Evolutionary conservation across 2,888 invertebrate genomes (phyloP), one percentile per base, ranked within the genome.

Genomic region (Leptarthrus brevirostris): DNA sequence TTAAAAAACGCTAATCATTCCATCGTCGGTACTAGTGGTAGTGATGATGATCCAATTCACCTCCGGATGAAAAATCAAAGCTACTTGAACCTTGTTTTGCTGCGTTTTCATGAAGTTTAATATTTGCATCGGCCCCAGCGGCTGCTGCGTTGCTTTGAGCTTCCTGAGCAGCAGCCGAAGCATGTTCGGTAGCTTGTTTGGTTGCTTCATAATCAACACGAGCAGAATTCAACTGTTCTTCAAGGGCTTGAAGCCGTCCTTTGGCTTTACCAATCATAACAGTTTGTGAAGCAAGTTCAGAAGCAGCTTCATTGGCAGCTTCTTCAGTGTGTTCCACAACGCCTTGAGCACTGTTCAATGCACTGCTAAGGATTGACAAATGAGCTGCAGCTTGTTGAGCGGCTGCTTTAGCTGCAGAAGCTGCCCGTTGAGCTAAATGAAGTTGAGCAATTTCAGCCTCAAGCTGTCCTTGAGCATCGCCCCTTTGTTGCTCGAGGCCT

Each of bases 281-380:
- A 0, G 83, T 92, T 80, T 93, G 93, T 0, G 92, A 91, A 0
- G 92, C 93, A 6, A 92, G 84, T 82, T 93, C 93, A 47, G 92
- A 92, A 0, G 91, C 90, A 0, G 93, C 91, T 80, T 92, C 92
- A 0, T 90, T 89, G 0, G 92, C 90, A 0, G 93, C 90, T 78
- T 92, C 91, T 76, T 90, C 89, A 0, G 93, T 91, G 80, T 92
- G 91, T 76, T 93, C 92, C 0, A 90, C 89, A 0, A 93, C 91
- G 0, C 91, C 90, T 81, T 92, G 92, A 1, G 93, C 93, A 54
- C 92, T 91, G 82, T 93, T 93, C 44, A 93, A 80, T 0, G 92
- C 92, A 76, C 91, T 91, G 77, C 90, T 91, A 78, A 93, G 88
- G 18, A 92, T 91, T 80, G 86, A 81, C 74, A 89, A 88, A 85